Percentiles rank a stretch among this genome's conserved stretches.
These are phyloP conservation scores for Cheirogaleus medius DNA, from an alignment of 2,113 vertebrate species.

Conservation along the genomic window DNA sequence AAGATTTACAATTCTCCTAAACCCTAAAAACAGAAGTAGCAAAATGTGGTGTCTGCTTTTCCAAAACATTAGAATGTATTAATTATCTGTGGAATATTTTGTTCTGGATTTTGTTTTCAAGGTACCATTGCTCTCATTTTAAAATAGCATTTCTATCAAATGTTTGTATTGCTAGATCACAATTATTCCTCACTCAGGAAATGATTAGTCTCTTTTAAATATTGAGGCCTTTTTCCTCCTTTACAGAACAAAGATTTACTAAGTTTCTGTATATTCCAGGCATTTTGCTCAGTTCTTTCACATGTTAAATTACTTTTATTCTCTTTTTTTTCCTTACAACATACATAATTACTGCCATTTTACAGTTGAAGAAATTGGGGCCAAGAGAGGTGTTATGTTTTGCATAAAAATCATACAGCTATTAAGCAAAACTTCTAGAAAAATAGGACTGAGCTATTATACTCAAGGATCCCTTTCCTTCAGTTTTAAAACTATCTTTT, in stretches of 20 bases:
- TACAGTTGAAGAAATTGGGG: not conserved
- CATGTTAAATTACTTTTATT: not conserved
- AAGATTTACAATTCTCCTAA: constrained; percentile 6
- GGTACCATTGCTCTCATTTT: not conserved
- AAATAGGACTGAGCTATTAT: not conserved
- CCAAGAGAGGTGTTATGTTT: not conserved
- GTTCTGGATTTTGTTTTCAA: not conserved
- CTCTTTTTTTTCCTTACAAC: not conserved
- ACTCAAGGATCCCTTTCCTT: not conserved
- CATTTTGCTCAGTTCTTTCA: not conserved
- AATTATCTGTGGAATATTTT: not conserved
- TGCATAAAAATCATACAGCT: not conserved
- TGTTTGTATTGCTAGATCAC: not conserved
- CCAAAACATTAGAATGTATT: not conserved
- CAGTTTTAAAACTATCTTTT: not conserved
- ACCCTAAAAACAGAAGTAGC: not conserved
- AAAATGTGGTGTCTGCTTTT: constrained; percentile 1
- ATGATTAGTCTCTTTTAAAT: not conserved
- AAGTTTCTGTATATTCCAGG: not conserved
- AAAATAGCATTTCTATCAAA: not conserved
- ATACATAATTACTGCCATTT: not conserved
- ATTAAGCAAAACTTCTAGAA: not conserved
- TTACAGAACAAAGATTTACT: not conserved
- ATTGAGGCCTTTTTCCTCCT: not conserved
- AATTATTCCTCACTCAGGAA: not conserved